Conservation (phyloP, 2,888 invertebrate species). For the Reticulitermes lucifugus region DNA sequence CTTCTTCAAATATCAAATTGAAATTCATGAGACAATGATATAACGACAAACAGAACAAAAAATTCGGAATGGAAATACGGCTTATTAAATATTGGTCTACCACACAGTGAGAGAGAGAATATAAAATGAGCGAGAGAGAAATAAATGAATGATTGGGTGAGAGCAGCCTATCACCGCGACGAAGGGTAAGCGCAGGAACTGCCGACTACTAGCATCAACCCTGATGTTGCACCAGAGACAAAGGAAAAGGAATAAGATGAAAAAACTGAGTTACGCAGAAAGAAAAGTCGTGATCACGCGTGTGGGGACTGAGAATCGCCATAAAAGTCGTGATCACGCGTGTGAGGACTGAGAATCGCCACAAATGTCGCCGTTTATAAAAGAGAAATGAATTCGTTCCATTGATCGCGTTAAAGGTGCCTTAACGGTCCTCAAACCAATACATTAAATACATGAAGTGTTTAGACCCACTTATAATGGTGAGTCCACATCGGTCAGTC, state of each 20-base stretch:
- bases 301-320: slow-evolving; percentile 42
- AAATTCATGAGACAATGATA: too few relatives aligned
- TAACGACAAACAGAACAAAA: too few relatives aligned
- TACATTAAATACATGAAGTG: background rate
- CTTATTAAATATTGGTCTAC: too few relatives aligned
- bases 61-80: too few relatives aligned
- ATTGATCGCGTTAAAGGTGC: background rate
- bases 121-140: too few relatives aligned
- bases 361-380: slow-evolving; percentile 38
- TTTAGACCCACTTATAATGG: background rate
- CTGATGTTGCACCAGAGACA: background rate
- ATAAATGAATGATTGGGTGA: too few relatives aligned
- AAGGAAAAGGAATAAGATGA: background rate
- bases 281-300: slow-evolving; percentile 39
- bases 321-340: slow-evolving; percentile 42
- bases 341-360: slow-evolving; percentile 40
- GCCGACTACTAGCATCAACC: background rate
- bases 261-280: background rate
- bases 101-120: too few relatives aligned
- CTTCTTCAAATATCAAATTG: too few relatives aligned
- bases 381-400: background rate
- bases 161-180: too few relatives aligned
- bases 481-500: background rate
- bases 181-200: background rate
- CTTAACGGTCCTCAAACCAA: background rate